Evolutionary conservation across 2,888 invertebrate genomes (phyloP), one percentile per base, ranked within the genome.

Genomic region (Petrolisthes manimaculis): DNA sequence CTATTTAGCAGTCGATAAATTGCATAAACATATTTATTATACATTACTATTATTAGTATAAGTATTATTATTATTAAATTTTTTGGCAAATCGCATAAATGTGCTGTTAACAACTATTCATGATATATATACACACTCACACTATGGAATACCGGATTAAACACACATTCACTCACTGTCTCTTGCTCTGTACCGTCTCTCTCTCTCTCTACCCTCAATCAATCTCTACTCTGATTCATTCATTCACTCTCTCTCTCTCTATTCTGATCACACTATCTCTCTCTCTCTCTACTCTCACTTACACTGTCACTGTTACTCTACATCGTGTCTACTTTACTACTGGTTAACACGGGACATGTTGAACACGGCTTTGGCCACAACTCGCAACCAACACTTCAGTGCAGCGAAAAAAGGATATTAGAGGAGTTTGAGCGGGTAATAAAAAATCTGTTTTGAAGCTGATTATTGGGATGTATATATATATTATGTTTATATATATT

Each of bases 311-410:
- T 67, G 2, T 1, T 18, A 2, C 67, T 21, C 6, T 18, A 78
- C 54, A 18, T 78, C 14, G n/a, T 54, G 14, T 51, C 54, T 78
- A 54, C 53, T 54, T 2, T 53, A 53, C 53, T n/a, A 9, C n/a
- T 54, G 4, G 24, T 21, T 81, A 12, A 71, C 61, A 24, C 55
- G 55, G 80, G 80, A 84, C 88, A 61, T 61, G 80, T 75, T 88
- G 88, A 88, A 80, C 84, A 84, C 67, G 84, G 88, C 88, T 81
- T 84, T 75, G 81, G 88, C 75, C 67, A 71, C 71, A 80, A 61
- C 88, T 80, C 84, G 74, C 67, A 84, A 75, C 84, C 88, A 84
- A 21, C 80, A 75, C 84, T 80, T 84, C 18, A 84, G 84, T 24
- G n/a, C 74, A 74, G 75, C 56, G 55, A 88, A 84, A 61, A 61